Conservation (phyloP, 2,113 vertebrate genomes). For the Periophthalmus modestus region DNA sequence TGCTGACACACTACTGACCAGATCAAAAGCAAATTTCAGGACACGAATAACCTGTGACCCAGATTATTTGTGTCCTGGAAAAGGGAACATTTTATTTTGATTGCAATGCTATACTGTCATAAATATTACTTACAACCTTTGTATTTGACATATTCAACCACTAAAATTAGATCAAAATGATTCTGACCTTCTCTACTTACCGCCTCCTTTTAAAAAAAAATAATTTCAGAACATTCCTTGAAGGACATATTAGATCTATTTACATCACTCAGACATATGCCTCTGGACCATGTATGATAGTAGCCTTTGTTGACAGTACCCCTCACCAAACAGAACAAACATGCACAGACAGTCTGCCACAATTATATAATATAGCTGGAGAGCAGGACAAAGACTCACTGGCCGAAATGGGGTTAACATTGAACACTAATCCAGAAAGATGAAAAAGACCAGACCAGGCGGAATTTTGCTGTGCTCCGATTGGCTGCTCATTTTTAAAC, state of each 20-base stretch:
- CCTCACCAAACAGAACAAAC: background rate
- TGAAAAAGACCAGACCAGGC: constrained; percentile 1
- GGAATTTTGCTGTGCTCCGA: constrained; percentile 13
- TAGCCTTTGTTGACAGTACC: background rate
- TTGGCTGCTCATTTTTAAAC: constrained; percentile 42
- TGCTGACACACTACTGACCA: background rate
- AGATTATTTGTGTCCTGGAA: too few species aligned
- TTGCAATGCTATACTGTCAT: background rate
- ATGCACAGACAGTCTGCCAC: background rate
- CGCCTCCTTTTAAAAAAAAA: background rate
- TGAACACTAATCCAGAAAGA: constrained; percentile 12
- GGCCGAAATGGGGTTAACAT: constrained; percentile 23
- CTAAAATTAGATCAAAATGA: background rate
- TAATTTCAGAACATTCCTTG: background rate
- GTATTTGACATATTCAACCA: background rate
- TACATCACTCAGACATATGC: background rate
- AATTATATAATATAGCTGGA: background rate
- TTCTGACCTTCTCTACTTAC: background rate
- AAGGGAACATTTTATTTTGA: background rate
- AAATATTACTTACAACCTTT: background rate
- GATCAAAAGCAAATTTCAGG: background rate
- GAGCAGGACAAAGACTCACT: background rate
- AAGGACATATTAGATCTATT: background rate
- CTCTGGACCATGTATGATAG: background rate
- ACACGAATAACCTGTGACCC: too few species aligned